Base-by-base conservation (phyloP, 2,797 vertebrate species). In the Phoeniculus purpureus region DNA sequence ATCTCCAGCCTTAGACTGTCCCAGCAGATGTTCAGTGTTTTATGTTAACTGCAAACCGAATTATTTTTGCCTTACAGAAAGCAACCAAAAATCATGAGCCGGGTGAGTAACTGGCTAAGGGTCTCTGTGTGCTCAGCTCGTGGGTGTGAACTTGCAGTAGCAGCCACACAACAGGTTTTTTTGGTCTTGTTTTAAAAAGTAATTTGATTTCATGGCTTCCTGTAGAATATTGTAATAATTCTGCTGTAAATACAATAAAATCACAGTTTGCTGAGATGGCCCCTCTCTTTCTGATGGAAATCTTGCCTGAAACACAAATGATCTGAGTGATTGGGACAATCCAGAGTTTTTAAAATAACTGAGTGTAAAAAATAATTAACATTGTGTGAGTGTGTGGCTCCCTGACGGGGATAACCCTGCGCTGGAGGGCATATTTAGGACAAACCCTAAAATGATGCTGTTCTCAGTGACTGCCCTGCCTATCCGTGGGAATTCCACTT, bases 171-270 rank as follows among this genome's bases (percentile, higher is more conserved):
- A 76, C 19, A 50, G 25, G 45, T 11, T 17, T 55, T 81, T 81
- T 71, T 37, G 10, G 40, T 95, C 71, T 89, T 76, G 64, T 75
- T 96, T 94, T 86, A 66, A 60, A 61, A 84, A 90, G 40, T 67
- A 85, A 86, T 88, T 94, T 91, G 77, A 87, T 91, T 94, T 93
- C 52, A 86, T 80, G 74, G 93, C 92, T 96, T 96, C 86, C 94
- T 96, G 96, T 96, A 96, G 95, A 96, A 94, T 94, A 94, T 66
- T 94, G 94, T 95, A 95, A 95, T 95, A 95, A 96, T 96, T 94
- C 82, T 94, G 88, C 89, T 97, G 96, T 97, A 97, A 96, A 97
- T 97, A 97, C 90, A 96, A 93, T 96, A 94, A 92, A 94, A 89
- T 92, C 93, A 88, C 84, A 78, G 89, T 96, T 96, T 95, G 90